These are phyloP conservation scores for Umimayanthus chanpuru DNA, from an alignment of 92 coral and sea anemone genomes.

Conservation along the genomic window DNA sequence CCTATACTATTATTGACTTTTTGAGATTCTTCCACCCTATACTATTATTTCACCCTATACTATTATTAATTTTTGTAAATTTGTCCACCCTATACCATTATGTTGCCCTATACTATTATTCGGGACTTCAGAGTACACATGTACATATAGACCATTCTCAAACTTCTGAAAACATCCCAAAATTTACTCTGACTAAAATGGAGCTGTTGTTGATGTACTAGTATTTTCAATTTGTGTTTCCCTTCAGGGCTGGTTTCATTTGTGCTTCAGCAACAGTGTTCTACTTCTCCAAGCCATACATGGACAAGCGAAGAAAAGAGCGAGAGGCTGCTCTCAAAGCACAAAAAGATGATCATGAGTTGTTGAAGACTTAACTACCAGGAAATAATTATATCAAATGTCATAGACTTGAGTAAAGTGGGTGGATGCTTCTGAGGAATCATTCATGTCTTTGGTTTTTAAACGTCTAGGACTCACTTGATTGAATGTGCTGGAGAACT, in stretches of 20 bases:
- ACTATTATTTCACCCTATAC: no score
- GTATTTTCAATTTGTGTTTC: constrained; percentile 8
- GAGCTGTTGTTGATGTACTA: background rate
- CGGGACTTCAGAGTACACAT: no score
- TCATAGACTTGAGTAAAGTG: background rate
- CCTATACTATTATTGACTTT: no score
- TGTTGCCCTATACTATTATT: no score
- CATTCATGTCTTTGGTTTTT: background rate
- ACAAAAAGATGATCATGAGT: constrained; percentile 42
- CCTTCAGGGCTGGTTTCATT: constrained; percentile 76
- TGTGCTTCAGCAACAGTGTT: constrained; percentile 79
- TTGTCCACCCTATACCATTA: no score
- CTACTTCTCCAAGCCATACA: constrained; percentile 85
- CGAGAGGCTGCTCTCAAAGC: constrained; percentile 61
- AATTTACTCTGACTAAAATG: background rate
- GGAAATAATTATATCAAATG: background rate
- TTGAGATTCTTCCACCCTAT: no score
- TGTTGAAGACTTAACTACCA: constrained; percentile 40
- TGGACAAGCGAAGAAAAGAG: constrained; percentile 82
- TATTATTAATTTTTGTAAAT: no score
- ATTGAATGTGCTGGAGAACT: background rate
- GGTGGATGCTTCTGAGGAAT: background rate
- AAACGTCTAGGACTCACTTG: background rate
- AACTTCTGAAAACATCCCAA: no score
- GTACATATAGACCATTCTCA: no score